Conservation (phyloP, 1,140 invertebrate species). For the Batillaria attramentaria region DNA sequence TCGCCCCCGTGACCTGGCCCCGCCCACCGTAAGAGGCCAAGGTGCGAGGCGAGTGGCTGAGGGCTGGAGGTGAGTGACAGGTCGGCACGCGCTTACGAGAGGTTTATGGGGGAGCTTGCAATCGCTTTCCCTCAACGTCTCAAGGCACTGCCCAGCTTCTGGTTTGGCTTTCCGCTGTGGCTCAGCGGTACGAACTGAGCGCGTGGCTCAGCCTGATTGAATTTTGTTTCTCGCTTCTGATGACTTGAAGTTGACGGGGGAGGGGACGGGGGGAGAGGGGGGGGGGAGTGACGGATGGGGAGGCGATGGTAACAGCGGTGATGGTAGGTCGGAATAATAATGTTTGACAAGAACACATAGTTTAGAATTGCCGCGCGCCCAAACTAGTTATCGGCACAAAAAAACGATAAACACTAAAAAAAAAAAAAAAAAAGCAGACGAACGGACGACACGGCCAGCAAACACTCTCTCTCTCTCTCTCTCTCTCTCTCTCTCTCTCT, state of each 20-base stretch:
- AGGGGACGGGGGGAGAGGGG: too few species aligned
- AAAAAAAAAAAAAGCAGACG: too few species aligned
- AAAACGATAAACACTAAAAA: too few species aligned
- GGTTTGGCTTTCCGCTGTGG: neutral
- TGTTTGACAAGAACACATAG: too few species aligned
- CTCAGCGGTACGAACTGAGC: neutral
- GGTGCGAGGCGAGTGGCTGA: slow-evolving; percentile 30
- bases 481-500: slow-evolving; percentile 23
- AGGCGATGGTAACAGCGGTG: too few species aligned
- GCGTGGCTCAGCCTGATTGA: neutral
- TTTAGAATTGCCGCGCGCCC: too few species aligned
- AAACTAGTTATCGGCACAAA: too few species aligned
- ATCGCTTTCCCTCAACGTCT: neutral
- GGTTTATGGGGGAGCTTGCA: slow-evolving; percentile 23
- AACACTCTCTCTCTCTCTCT: slow-evolving; percentile 7
- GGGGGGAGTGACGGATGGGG: too few species aligned
- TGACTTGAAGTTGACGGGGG: too few species aligned
- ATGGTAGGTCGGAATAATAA: too few species aligned
- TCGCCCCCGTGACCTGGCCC: slow-evolving; percentile 36
- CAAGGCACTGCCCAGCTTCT: too few species aligned
- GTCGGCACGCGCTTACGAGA: slow-evolving; percentile 18
- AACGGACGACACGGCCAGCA: neutral
- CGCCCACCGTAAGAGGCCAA: slow-evolving; percentile 24
- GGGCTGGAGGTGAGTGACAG: slow-evolving; percentile 29
- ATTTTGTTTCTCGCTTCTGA: too few species aligned